These are phyloP conservation scores for Porites cylindrica DNA, from an alignment of 92 coral and sea anemone genomes.

Conservation along the genomic window DNA sequence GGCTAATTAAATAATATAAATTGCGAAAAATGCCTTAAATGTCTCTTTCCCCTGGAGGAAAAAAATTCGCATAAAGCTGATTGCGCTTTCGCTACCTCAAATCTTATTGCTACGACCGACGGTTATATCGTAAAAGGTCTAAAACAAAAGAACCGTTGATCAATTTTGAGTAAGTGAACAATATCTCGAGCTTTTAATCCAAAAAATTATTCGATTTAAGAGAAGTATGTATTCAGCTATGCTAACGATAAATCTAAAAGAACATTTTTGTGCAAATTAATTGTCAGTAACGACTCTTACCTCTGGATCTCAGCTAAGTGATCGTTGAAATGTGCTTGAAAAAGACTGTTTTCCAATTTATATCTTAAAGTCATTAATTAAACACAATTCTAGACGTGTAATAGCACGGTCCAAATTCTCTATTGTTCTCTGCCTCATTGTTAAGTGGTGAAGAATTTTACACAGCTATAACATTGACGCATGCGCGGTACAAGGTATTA, in stretches of 20 bases:
- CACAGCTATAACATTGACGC: constrained; percentile 53
- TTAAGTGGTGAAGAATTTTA: constrained; percentile 39
- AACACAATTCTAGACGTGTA: constrained; percentile 74
- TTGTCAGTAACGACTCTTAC: constrained; percentile 5
- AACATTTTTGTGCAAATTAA: constrained; percentile 1
- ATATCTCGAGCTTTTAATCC: neutral
- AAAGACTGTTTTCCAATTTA: constrained; percentile 73
- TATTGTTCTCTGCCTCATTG: constrained; percentile 56
- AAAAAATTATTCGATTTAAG: neutral
- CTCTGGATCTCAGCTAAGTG: constrained; percentile 61
- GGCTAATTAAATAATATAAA: neutral
- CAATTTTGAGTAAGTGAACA: neutral
- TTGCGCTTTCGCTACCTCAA: neutral
- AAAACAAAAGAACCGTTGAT: neutral
- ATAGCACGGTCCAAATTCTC: constrained; percentile 61
- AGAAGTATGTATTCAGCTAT: neutral
- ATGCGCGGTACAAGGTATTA: constrained; percentile 51
- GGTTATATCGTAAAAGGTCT: neutral
- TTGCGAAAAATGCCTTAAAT: neutral
- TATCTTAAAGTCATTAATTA: constrained; percentile 77
- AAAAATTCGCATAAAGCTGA: neutral
- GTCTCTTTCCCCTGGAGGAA: neutral
- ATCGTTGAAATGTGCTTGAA: constrained; percentile 77
- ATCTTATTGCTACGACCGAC: neutral
- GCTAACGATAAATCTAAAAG: neutral